Evolutionary conservation across 2,113 vertebrate genomes (phyloP).

Genomic region (Myiagra hebetior): DNA sequence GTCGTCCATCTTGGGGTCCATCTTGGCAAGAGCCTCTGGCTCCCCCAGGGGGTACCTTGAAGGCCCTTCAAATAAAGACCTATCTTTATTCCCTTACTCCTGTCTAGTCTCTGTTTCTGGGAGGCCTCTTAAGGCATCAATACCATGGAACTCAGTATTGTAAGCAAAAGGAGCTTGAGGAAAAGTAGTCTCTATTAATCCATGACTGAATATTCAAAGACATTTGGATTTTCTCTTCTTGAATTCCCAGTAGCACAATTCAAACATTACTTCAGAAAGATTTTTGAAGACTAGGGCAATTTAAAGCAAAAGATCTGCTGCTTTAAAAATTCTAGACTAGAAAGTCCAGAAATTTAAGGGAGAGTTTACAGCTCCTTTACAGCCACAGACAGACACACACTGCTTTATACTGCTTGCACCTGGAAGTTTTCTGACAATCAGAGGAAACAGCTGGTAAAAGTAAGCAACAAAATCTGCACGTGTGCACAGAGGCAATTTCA

Average conservation of each 20-base stretch:
- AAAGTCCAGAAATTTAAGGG: background rate
- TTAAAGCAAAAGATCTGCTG: background rate
- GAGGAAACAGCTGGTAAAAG: background rate
- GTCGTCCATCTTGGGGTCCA: too few species aligned
- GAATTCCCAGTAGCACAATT: background rate
- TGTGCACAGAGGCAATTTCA: background rate
- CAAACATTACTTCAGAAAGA: background rate
- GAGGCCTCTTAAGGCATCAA: too few species aligned
- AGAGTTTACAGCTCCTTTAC: background rate
- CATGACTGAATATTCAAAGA: background rate
- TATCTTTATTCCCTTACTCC: too few species aligned
- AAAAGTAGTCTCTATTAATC: slow-evolving; percentile 3
- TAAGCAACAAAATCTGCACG: background rate
- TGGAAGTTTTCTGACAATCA: background rate
- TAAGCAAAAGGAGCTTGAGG: slow-evolving; percentile 7
- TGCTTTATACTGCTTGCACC: background rate
- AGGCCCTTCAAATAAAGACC: too few species aligned
- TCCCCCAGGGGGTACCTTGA: too few species aligned
- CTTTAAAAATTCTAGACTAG: background rate
- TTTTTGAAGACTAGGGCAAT: background rate
- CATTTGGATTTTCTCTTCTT: background rate
- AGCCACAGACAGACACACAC: background rate
- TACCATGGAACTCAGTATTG: background rate
- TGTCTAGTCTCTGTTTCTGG: too few species aligned
- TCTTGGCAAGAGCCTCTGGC: too few species aligned